These are phyloP conservation scores for Actinia tenebrosa DNA, from an alignment of 64 coral and sea anemone species.

Conservation along the genomic window DNA sequence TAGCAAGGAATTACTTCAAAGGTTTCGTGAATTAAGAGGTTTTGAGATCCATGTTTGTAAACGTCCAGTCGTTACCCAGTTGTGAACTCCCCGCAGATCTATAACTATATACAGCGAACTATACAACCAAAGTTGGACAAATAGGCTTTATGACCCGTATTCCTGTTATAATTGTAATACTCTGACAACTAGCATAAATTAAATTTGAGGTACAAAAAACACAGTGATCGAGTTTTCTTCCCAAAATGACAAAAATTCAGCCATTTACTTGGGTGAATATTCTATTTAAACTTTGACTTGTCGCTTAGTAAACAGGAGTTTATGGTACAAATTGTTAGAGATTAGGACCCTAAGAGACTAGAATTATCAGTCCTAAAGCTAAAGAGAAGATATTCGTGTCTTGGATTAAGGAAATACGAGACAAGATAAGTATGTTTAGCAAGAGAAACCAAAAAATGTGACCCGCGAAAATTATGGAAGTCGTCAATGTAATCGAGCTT, in stretches of 20 bases:
- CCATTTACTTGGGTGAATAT: background rate
- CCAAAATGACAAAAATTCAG: background rate
- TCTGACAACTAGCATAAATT: background rate
- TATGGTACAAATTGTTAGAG: background rate
- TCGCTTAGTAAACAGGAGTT: background rate
- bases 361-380: background rate
- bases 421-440: slow-evolving; percentile 1
- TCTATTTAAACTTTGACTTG: slow-evolving; percentile 12
- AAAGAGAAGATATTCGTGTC: background rate
- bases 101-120: background rate
- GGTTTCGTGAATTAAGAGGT: background rate
- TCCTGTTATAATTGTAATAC: background rate
- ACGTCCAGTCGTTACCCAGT: background rate
- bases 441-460: slow-evolving; percentile 3
- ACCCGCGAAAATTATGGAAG: slow-evolving; percentile 22
- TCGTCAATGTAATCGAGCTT: background rate
- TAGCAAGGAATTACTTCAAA: background rate
- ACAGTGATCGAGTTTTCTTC: background rate
- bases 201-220: background rate
- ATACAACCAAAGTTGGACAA: background rate
- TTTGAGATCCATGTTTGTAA: background rate
- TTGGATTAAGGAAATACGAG: slow-evolving; percentile 17
- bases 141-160: background rate
- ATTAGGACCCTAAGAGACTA: background rate
- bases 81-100: background rate